A percentile compares a stretch with the other conserved stretches of the same genome.
Evolutionary conservation across 2,888 invertebrate genomes (phyloP).

Genomic region (Melinaea menophilus): DNA sequence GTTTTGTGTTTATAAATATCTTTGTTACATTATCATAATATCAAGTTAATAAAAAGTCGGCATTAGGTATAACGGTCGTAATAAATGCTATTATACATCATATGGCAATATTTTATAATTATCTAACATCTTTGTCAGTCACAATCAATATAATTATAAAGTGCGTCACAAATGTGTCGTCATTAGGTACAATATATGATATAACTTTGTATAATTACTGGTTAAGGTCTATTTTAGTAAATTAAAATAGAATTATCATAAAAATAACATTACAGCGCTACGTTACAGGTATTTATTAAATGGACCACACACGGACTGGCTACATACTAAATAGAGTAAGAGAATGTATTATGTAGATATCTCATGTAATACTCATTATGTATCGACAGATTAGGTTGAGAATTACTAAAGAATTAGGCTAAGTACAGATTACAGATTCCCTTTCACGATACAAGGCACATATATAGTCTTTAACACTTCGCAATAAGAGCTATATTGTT

Average conservation of each 20-base stretch:
- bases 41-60: no score
- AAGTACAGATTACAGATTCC: slow-evolving; percentile 24
- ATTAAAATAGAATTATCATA: slow-evolving; percentile 20
- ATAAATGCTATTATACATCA: no score
- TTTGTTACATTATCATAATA: background rate
- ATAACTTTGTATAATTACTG: slow-evolving; percentile 28
- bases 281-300: background rate
- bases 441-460: slow-evolving; percentile 18
- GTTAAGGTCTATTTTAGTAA: slow-evolving; percentile 27
- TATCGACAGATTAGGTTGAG: slow-evolving; percentile 5
- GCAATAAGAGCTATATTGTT: slow-evolving; percentile 3
- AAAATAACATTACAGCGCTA: no score
- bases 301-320: no score
- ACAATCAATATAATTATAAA: no score
- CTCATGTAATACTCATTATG: background rate
- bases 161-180: no score
- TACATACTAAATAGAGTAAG: background rate
- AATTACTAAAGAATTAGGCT: slow-evolving; percentile 23
- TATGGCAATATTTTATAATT: no score
- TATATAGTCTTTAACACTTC: slow-evolving; percentile 1
- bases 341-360: background rate
- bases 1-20: slow-evolving; percentile 1
- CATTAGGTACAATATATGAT: background rate
- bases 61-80: no score
- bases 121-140: no score